Evolutionary conservation across 1,140 invertebrate species (phyloP).

Genomic region (Brachionus asplanchnoidis): DNA sequence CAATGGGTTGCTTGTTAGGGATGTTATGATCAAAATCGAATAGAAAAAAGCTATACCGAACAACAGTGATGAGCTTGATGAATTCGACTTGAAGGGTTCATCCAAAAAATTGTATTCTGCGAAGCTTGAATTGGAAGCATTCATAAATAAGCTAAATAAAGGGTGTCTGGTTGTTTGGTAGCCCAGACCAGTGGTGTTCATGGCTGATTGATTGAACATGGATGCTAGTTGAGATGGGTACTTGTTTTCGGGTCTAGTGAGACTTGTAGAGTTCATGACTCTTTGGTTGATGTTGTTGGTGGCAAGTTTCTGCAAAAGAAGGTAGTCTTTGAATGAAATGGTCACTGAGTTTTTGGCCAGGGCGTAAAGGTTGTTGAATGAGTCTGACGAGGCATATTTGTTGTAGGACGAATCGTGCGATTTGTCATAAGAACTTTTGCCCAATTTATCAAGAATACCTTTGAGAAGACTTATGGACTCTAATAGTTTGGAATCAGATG

Average conservation of each 20-base stretch:
- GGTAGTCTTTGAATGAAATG: constrained; percentile 32
- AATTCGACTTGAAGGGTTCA: not conserved
- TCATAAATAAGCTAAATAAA: not conserved
- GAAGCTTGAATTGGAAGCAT: not conserved
- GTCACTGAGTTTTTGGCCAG: constrained; percentile 39
- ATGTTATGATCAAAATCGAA: constrained; percentile 40
- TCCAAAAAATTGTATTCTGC: not conserved
- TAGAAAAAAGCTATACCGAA: constrained; percentile 40
- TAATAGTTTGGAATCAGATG: not conserved
- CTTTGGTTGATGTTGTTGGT: not conserved
- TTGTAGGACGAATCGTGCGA: not conserved
- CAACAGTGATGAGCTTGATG: constrained; percentile 16
- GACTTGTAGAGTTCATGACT: not conserved
- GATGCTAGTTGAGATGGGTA: not conserved
- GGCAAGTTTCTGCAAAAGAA: constrained; percentile 9
- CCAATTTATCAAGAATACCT: not conserved
- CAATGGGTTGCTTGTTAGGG: constrained; percentile 24
- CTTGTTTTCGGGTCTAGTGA: not conserved
- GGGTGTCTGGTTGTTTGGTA: not conserved
- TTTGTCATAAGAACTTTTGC: not conserved
- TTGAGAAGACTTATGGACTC: constrained; percentile 31
- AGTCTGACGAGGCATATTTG: constrained; percentile 19
- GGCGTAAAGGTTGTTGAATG: not conserved
- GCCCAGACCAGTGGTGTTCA: not conserved
- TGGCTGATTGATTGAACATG: not conserved